phyloP scores from a whole-genome alignment of 2,113 vertebrate species.

The Anguilla rostrata region DNA sequence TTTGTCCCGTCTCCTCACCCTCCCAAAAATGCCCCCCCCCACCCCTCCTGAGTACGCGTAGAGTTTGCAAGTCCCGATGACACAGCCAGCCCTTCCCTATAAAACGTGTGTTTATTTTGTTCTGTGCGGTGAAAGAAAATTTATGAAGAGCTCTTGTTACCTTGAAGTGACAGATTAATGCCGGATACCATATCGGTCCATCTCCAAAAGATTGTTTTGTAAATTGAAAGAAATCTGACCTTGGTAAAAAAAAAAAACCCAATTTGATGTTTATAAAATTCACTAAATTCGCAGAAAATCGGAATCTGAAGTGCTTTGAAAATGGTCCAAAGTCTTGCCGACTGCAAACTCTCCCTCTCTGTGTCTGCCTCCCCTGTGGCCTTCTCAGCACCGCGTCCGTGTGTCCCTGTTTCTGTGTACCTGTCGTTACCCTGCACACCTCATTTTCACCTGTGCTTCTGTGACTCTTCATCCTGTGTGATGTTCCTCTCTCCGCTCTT shows the following conservation, averaged over 20 bases:
- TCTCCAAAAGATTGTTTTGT: not conserved
- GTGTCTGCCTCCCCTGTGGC: not conserved
- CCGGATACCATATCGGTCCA: not conserved
- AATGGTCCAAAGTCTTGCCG: not conserved
- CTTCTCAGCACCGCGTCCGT: not conserved
- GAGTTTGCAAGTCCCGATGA: constrained; percentile 3
- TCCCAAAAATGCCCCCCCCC: constrained; percentile 32
- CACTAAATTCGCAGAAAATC: not conserved
- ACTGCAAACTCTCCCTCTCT: not conserved
- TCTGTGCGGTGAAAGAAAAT: not conserved
- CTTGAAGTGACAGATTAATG: not conserved
- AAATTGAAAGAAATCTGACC: not conserved
- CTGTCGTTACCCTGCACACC: not conserved
- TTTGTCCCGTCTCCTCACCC: constrained; percentile 75
- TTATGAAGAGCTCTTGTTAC: not conserved
- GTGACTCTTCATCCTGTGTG: not conserved
- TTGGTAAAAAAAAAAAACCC: not conserved
- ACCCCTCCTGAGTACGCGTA: constrained; percentile 27
- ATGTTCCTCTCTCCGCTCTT: not conserved
- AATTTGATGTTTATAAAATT: not conserved
- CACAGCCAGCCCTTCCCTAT: not conserved
- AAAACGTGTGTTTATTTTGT: not conserved
- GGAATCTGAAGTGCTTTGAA: not conserved
- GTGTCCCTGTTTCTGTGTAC: not conserved
- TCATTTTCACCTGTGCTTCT: not conserved